Evolutionary conservation across 2,888 invertebrate species (phyloP), one percentile per base, ranked within the genome.

Genomic region (Lacanobia oleracea): DNA sequence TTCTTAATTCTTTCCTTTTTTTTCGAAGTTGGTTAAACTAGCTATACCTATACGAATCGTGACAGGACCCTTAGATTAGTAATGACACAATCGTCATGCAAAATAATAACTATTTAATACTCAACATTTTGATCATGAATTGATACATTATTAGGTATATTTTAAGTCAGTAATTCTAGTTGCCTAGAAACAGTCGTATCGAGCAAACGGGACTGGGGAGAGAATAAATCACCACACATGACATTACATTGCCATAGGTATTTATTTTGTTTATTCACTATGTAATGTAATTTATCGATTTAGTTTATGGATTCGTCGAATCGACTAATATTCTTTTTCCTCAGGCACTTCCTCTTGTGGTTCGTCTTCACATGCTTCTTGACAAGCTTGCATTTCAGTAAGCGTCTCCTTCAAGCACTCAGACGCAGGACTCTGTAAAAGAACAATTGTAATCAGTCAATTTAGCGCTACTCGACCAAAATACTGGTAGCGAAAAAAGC

Each of bases 361-460:
- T 65, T 85, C 85, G 40, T 88, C 87, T 33, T 87, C 86, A 68
- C 94, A 94, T 12, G 83, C 79, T 70, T 91, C 92, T 77, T 87
- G 85, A 75, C 94, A 94, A 48, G 76, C 76, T 63, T 84, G 86
- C 14, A 69, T 93, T 86, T 72, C 89, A 12, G 80, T 82, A 0
- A 73, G 27, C 16, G 83, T 48, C 60, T 88, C 87, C 5, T 87
- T 88, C 12, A 87, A 72, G 75, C 94, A 94, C 4, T 90, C 87
- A 23, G 79, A 70, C 0, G 82, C 67, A 12, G 90, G 83, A 33
- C 87, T 88, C 93, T 93, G 70, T 16, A n/a, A 56, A 67, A 23
- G 54, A 18, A 50, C 8, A 27, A 37, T 27, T 2, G 12, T n/a
- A n/a, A 40, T 16, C 12, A 62, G 33, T 33, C 8, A 50, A n/a